A percentile compares a stretch with the other conserved stretches of the same genome.
Conservation (phyloP, 2,797 vertebrate genomes). For the Peromyscus eremicus region DNA sequence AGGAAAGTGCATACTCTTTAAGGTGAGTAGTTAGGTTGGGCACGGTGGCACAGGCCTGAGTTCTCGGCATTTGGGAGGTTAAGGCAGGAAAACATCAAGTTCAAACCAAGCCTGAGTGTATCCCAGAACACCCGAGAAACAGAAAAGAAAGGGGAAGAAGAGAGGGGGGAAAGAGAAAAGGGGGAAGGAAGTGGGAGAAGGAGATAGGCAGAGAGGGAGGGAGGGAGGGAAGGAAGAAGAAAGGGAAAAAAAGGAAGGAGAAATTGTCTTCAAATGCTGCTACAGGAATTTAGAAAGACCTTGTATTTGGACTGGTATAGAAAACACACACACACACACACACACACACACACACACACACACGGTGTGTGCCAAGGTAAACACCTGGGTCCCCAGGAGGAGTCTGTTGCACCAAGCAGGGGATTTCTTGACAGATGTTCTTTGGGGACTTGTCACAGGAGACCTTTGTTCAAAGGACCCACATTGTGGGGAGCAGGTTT, state of each 20-base stretch:
- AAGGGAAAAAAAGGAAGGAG: fast-evolving
- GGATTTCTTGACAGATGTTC: background rate
- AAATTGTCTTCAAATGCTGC: background rate
- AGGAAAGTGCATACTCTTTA: background rate
- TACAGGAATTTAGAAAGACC: background rate
- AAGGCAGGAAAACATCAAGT: background rate
- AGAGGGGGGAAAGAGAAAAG: no score
- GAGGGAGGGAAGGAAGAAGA: no score
- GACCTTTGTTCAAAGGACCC: no score
- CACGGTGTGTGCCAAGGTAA: background rate
- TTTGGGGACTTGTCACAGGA: background rate
- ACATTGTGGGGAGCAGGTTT: background rate
- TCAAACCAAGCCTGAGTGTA: background rate
- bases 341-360: background rate
- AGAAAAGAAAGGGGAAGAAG: no score
- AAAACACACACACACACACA: background rate
- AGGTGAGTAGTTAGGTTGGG: background rate
- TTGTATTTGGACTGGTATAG: background rate
- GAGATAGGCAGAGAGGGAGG: background rate
- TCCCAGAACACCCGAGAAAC: background rate
- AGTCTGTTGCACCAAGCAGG: background rate
- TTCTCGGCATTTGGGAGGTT: background rate
- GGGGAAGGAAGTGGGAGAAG: background rate
- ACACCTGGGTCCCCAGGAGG: background rate
- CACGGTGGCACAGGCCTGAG: no score